phyloP scores from a whole-genome alignment of 1,140 invertebrate species.

The Eumaeus atala region DNA sequence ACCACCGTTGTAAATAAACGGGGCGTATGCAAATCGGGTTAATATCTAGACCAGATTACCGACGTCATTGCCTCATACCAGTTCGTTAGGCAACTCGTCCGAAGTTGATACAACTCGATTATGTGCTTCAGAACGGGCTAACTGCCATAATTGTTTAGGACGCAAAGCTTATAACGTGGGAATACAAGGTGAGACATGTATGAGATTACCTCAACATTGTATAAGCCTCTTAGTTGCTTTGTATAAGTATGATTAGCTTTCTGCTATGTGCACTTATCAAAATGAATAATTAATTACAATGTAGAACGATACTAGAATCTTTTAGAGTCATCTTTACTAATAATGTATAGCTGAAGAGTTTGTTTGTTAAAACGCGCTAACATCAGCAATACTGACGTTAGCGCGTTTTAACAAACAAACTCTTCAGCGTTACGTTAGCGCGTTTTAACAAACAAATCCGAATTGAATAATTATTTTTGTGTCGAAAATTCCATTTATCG shows the following conservation, averaged over 20 bases:
- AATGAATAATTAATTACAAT: too few species aligned
- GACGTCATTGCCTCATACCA: slow-evolving; percentile 25
- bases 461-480: too few species aligned
- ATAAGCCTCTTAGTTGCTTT: background rate
- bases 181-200: background rate
- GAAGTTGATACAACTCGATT: slow-evolving; percentile 12
- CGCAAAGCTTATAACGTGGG: slow-evolving; percentile 3
- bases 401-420: too few species aligned
- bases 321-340: too few species aligned
- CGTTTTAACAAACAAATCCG: too few species aligned
- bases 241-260: background rate
- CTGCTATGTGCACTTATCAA: too few species aligned
- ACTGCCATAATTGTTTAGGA: slow-evolving; percentile 18
- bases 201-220: background rate
- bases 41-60: slow-evolving; percentile 36
- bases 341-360: too few species aligned
- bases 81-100: slow-evolving; percentile 35
- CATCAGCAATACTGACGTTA: too few species aligned
- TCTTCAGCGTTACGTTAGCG: too few species aligned
- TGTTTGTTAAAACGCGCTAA: too few species aligned
- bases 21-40: slow-evolving; percentile 33
- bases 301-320: too few species aligned
- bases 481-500: too few species aligned
- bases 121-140: slow-evolving; percentile 4
- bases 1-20: slow-evolving; percentile 19